Evolutionary conservation across 2,888 invertebrate species (phyloP).

Genomic region (Drosophila pseudotalamancana): DNA sequence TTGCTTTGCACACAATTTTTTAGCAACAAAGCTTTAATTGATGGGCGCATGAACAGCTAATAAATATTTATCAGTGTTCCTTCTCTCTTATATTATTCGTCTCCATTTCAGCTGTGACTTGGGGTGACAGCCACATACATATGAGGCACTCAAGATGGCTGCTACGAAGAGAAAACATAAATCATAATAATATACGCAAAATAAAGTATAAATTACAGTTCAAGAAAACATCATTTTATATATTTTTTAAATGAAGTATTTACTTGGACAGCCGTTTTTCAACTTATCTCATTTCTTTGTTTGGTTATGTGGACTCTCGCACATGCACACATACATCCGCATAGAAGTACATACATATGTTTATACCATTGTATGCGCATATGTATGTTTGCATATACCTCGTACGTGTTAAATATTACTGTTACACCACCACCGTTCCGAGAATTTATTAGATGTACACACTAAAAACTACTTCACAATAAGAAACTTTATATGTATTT

Average conservation of each 20-base stretch:
- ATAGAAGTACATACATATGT: constrained; percentile 20
- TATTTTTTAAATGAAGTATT: constrained; percentile 49
- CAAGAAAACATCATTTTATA: constrained; percentile 35
- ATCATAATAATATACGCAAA: constrained; percentile 38
- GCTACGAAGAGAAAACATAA: constrained; percentile 50
- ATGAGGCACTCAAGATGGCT: constrained; percentile 48
- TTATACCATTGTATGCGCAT: constrained; percentile 11
- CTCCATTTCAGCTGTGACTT: constrained; percentile 29
- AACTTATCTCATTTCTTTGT: constrained; percentile 44
- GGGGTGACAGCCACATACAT: constrained; percentile 19
- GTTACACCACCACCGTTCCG: constrained; percentile 57
- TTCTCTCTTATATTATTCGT: constrained; percentile 18
- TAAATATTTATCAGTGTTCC: constrained; percentile 36
- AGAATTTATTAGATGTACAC: constrained; percentile 53
- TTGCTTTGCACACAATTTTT: constrained; percentile 18
- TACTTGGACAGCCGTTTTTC: constrained; percentile 60
- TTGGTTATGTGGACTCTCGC: constrained; percentile 42
- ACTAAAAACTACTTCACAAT: constrained; percentile 64
- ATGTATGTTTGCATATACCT: constrained; percentile 19
- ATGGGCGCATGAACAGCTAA: constrained; percentile 23
- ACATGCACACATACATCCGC: constrained; percentile 14
- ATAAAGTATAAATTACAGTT: constrained; percentile 61
- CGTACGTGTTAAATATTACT: constrained; percentile 27
- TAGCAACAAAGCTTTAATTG: constrained; percentile 26
- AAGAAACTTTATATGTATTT: constrained; percentile 51